phyloP scores from a whole-genome alignment of 2,797 vertebrate genomes.

The Syngnathus rostellatus region DNA sequence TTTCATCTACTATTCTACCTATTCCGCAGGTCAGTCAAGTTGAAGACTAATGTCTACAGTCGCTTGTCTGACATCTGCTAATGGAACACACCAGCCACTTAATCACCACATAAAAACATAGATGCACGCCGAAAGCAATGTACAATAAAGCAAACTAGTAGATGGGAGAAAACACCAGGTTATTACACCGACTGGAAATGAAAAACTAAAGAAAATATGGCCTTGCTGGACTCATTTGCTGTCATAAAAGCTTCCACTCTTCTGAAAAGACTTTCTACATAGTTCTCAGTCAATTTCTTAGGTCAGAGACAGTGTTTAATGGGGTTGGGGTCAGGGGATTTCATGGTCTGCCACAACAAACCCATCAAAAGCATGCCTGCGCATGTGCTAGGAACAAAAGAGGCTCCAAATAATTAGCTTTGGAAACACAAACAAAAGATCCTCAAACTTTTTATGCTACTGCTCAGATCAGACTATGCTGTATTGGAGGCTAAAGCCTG shows the following conservation, averaged over 20 bases:
- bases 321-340: no score
- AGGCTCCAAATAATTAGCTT: neutral
- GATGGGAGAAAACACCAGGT: neutral
- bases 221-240: neutral
- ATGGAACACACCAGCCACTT: conserved; percentile 9
- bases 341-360: no score
- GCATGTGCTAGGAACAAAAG: no score
- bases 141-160: neutral
- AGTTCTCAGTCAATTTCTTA: neutral
- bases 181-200: neutral
- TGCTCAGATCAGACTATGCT: conserved; percentile 31
- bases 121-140: neutral
- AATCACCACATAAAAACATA: neutral
- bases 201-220: neutral
- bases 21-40: conserved; percentile 35
- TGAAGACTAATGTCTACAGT: conserved; percentile 16
- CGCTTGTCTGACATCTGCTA: neutral
- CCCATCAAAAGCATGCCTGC: no score
- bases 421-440: neutral
- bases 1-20: conserved; percentile 37
- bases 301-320: neutral
- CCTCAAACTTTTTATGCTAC: conserved; percentile 1
- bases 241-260: neutral
- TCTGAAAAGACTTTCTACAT: neutral
- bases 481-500: conserved; percentile 36